These are phyloP conservation scores for Epinotia bilunana DNA, from an alignment of 2,888 invertebrate species.

Conservation along the genomic window DNA sequence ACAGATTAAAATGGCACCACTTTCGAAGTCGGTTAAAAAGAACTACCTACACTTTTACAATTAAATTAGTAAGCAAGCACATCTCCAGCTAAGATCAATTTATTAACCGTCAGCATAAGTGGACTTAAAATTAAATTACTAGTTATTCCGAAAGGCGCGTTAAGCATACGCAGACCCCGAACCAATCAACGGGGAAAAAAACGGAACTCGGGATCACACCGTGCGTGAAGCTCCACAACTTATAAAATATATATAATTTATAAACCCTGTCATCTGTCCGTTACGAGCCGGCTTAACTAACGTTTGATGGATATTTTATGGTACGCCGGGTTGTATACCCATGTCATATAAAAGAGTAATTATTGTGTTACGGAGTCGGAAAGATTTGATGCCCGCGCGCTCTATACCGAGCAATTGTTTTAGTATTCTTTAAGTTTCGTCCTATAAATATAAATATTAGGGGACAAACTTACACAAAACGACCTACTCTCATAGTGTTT, in stretches of 20 bases:
- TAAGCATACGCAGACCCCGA: conserved; percentile 21
- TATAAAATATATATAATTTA: conserved; percentile 35
- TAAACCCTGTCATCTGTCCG: conserved; percentile 43
- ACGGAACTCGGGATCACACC: conserved; percentile 13
- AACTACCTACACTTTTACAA: too few species aligned
- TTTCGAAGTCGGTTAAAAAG: too few species aligned
- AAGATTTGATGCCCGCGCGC: not conserved
- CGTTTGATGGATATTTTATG: conserved; percentile 41
- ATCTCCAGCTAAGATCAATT: not conserved
- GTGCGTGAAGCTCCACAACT: conserved; percentile 21
- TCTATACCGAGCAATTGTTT: conserved; percentile 9
- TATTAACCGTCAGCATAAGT: not conserved
- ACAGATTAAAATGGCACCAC: too few species aligned
- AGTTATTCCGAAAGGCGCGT: too few species aligned
- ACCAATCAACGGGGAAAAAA: conserved; percentile 32
- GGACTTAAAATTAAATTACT: conserved; percentile 40
- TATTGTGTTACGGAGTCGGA: conserved; percentile 29
- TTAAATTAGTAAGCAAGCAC: not conserved
- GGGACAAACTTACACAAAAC: too few species aligned
- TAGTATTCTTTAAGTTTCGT: not conserved
- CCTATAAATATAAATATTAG: too few species aligned
- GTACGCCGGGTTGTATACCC: conserved; percentile 25
- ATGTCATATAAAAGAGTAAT: conserved; percentile 39
- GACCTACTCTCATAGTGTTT: too few species aligned
- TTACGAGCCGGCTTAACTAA: conserved; percentile 38